Evolutionary conservation across 2,113 vertebrate species (phyloP), one percentile per base, ranked within the genome.

Genomic region (Antennarius striatus): DNA sequence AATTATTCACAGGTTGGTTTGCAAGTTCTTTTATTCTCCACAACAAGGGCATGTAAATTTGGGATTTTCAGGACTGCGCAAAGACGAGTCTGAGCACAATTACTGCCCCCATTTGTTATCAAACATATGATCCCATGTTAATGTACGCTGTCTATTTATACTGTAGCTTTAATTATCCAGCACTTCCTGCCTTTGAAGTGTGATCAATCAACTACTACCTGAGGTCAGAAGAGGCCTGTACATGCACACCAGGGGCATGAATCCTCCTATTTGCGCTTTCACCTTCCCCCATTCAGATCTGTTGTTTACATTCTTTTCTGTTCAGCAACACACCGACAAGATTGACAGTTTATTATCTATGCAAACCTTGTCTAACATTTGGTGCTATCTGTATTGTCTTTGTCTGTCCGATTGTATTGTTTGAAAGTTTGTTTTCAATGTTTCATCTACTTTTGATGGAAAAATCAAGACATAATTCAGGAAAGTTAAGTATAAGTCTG

Each of bases 141-240:
- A 53, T 66, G 22, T 83, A 73, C 16, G 62, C 76, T 84, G 75
- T 85, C 83, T 91, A 89, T 91, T 91, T 88, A 91, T 90, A 80
- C 73, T 57, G 40, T 60, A 62, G 68, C 83, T 85, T 89, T 87
- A 89, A 90, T 89, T 63, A 88, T 83, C 84, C 73, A 79, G 66
- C 40, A 84, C 73, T 79, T 89, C 82, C 87, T 88, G 84, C 74
- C 88, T 90, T 90, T 91, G 84, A 89, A 85, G 80, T 90, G 81
- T 45, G 82, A 90, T 90, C 89, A 90, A 79, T 92, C 86, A 87
- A 58, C 75, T 89, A 52, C 56, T 72, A 88, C 86, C 89, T 91
- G 85, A 88, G 88, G 81, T 81, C 77, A 83, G 80, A 49, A 83
- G 80, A 83, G 77, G 63, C 68, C 42, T 64, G 78, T 75, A 83